Base-by-base conservation (phyloP, 2,797 vertebrate species). In the Helicolenus hilgendorfi region DNA sequence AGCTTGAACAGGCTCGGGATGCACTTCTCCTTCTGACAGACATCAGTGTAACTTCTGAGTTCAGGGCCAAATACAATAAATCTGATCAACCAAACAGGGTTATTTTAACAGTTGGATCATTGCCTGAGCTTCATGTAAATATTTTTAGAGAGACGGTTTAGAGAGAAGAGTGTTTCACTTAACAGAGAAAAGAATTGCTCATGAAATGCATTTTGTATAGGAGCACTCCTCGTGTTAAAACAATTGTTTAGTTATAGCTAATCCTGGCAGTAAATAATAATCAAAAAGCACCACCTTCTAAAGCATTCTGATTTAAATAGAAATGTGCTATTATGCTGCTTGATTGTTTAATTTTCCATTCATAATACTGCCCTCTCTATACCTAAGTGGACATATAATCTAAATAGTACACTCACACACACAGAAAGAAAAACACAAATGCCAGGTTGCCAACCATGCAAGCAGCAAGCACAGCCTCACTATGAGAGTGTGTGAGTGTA, bases 301-400 rank as follows among this genome's bases (percentile, higher is more conserved):
- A 75, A 0, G 2, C 22, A 45, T 11, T 73, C 4, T 53, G 8
- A 22, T 29, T 31, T 53, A 77, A 71, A 83, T 5, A 56, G 3
- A 8, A 67, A 38, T 10, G 59, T 36, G 33, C 31, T 20, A 0
- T 11, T 27, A 18, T 31, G 22, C 26, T 35, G 24, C 18, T 59
- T 71, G 4, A n/a, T 14, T 58, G 29, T 2, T 71, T 29, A 2
- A 63, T 36, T 76, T 58, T 22, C 5, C 4, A 11, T 74, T 77
- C 5, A 41, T 41, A 89, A 91, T 89, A 82, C 83, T 85, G 79
- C 68, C 13, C 18, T 82, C 63, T 72, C 53, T 65, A 85, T 81
- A 79, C 68, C 79, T 88, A 79, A 81, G 79, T 29, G n/a, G 33
- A 22, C 18, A 35, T 29, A 38, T 2, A 45, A 45, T 45, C 15